Evolutionary conservation across 1,140 invertebrate species (phyloP), one percentile per base, ranked within the genome.

Genomic region (Drosophila carrolli): DNA sequence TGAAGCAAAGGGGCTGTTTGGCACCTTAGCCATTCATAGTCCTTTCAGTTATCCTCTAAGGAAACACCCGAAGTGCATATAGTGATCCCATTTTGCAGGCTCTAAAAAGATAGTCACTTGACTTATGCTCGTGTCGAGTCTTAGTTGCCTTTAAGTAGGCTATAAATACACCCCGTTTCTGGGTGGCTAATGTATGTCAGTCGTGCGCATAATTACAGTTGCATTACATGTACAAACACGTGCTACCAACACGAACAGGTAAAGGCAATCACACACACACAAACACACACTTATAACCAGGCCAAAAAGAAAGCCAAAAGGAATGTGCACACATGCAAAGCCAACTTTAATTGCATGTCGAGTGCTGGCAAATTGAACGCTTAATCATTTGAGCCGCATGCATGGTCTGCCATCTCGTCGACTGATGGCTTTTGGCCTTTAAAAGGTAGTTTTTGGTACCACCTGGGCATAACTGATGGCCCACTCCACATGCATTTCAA

Each of bases 151-250:
- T 67, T 83, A 84, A 84, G 76, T 79, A 84, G 76, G 77, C 81
- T 85, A 84, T 80, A 84, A 80, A 84, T 84, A 84, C 71, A 68
- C 13, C 41, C 35, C 7, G 32, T 47, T 53, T 23, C 43, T 46
- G 43, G 29, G n/a, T 23, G 23, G 65, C 57, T 74, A 84, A 84
- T 84, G 50, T 84, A 63, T 84, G 81, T 84, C 81, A 80, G 81
- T 79, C 81, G 81, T 84, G 81, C 81, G 81, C 76, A 84, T 84
- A 84, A 84, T 84, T 84, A 76, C 81, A 76, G 76, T 78, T 79
- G 81, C 76, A 84, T 76, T 70, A 59, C 81, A 80, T 84, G 81
- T 77, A 67, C 53, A 79, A 78, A 72, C 66, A 83, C 80, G 79
- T 71, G 55, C 48, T 23, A 13, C 23, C 23, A 23, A 23, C 29